Base-by-base conservation (phyloP, 1,140 invertebrate genomes). In the Sinonovacula constricta region DNA sequence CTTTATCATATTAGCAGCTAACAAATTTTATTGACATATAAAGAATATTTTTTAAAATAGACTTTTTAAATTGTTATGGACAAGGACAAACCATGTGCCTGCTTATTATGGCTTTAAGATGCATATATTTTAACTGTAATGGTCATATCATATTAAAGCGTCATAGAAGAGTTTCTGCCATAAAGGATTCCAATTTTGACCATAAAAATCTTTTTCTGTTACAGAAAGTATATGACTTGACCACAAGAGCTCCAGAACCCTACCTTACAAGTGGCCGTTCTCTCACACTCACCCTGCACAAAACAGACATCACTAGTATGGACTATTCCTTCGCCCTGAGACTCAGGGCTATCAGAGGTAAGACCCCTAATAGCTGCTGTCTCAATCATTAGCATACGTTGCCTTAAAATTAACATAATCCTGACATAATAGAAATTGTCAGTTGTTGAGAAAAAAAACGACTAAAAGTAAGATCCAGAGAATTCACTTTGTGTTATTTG, bases 271-370 rank as follows among this genome's bases (percentile, higher is more conserved):
- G 53, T 24, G 39, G 45, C n/a, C 24, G 71, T 5, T 54, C 59
- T 22, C 56, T 74, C 39, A 56, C 59, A 7, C 26, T 74, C 26
- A 74, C 71, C 1, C 30, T 74, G 34, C 45, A 65, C 28, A 74
- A 49, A 33, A 22, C n/a, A 36, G 39, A 28, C 57, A 34, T 36
- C n/a, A 15, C 12, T 10, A 22, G 22, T 2, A 74, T n/a, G 1
- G 28, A 53, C 4, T 74, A 74, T 26, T 14, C 15, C 24, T 74
- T 74, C 31, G 26, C 18, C 18, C 22, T 74, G 1, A 74, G 60
- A 51, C 1, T 74, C 12, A 65, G 24, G 31, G 36, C 59, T 22
- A 45, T 63, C 10, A 51, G 59, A 65, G 51, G 71, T 74, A 65
- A 65, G 71, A 15, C 49, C 31, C 18, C 36, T 10, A n/a, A 18